These are phyloP conservation scores for Pangasius krempfi DNA, from an alignment of 2,797 vertebrate genomes.

Conservation along the genomic window DNA sequence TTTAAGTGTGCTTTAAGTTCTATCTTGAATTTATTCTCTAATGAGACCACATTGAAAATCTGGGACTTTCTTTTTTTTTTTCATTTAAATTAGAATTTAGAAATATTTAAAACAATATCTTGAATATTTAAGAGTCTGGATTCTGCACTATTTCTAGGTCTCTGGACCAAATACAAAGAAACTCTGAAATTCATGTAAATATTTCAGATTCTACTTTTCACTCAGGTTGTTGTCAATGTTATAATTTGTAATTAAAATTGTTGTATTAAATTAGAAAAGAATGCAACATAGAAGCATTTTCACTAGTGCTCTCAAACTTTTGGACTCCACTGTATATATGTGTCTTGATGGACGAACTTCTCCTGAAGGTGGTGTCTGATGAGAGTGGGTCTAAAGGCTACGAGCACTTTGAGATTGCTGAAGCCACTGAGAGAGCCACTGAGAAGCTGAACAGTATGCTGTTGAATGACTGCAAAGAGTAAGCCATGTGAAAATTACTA, in stretches of 20 bases:
- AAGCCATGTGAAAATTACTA: background rate
- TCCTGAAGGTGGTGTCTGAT: background rate
- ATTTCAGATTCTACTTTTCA: background rate
- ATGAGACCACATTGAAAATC: background rate
- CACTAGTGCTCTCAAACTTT: background rate
- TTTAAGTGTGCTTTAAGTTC: no score
- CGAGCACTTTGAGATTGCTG: background rate
- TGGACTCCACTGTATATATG: background rate
- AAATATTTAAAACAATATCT: background rate
- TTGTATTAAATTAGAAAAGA: background rate
- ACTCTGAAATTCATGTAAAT: background rate
- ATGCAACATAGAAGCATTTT: background rate
- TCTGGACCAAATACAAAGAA: background rate
- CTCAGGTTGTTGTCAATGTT: background rate
- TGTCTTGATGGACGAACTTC: background rate
- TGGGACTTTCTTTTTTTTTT: background rate
- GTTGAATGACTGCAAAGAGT: background rate
- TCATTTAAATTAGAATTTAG: background rate
- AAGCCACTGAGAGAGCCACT: background rate
- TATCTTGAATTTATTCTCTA: no score
- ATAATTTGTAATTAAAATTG: background rate
- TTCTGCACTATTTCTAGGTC: background rate
- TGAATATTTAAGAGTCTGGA: background rate
- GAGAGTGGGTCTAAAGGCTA: background rate
- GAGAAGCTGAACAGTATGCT: no score